Conservation (phyloP, 92 coral and sea anemone genomes). For the Porites cylindrica region DNA sequence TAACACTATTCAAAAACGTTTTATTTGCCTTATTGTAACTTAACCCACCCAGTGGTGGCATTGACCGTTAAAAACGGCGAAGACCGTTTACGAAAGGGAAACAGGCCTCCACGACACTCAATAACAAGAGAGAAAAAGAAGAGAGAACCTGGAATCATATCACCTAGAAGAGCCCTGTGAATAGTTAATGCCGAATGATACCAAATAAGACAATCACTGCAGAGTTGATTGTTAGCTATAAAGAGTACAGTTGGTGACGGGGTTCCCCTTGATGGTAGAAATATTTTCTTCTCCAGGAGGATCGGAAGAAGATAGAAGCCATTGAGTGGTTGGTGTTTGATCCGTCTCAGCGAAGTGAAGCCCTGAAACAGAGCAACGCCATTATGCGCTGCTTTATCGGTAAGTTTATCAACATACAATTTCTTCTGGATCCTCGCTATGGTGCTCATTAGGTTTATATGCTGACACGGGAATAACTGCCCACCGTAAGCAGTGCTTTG, state of each 20-base stretch:
- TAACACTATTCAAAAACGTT: no score
- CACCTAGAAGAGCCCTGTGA: no score
- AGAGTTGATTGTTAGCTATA: no score
- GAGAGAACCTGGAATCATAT: no score
- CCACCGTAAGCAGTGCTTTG: background rate
- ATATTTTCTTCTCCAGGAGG: constrained; percentile 71
- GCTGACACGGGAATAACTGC: background rate
- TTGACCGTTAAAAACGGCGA: no score
- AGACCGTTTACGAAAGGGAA: no score
- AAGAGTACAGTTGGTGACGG: background rate
- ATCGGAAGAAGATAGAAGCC: constrained; percentile 94
- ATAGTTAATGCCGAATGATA: no score
- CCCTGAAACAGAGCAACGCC: constrained; percentile 96
- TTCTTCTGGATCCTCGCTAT: background rate
- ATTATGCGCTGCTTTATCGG: constrained; percentile 97
- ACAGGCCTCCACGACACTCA: no score
- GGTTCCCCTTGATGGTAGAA: background rate
- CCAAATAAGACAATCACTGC: no score
- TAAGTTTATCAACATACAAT: constrained; percentile 31
- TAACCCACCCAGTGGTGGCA: no score
- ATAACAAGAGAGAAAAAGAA: no score
- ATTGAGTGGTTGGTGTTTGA: constrained; percentile 99
- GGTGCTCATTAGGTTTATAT: background rate
- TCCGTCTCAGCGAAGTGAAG: constrained; percentile 98
- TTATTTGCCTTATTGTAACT: no score